Evolutionary conservation across 2,888 invertebrate genomes (phyloP).

Genomic region (Chaitophorus viminalis): DNA sequence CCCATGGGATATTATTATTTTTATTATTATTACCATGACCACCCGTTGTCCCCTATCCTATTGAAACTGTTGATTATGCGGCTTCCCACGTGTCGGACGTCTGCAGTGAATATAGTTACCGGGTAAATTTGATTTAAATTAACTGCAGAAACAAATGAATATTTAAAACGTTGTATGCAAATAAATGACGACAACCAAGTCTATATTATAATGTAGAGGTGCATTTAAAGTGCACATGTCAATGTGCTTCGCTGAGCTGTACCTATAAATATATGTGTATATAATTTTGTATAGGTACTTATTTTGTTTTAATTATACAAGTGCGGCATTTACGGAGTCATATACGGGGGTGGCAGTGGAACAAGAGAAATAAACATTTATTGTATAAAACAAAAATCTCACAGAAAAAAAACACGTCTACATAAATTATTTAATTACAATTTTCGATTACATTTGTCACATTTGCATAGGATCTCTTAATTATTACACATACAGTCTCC

Average conservation of each 20-base stretch:
- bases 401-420: not conserved
- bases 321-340: not conserved
- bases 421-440: conserved; percentile 44
- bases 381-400: not conserved
- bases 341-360: not conserved
- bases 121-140: conserved; percentile 57
- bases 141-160: conserved; percentile 59
- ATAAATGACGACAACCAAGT: conserved; percentile 3
- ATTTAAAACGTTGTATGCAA: conserved; percentile 57
- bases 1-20: conserved; percentile 33
- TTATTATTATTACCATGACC: not conserved
- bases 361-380: not conserved
- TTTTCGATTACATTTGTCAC: conserved; percentile 41
- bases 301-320: conserved; percentile 39
- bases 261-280: conserved; percentile 7
- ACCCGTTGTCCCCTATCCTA: conserved; percentile 18
- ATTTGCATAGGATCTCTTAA: conserved; percentile 39
- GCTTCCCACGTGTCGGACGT: conserved; percentile 31
- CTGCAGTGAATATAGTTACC: conserved; percentile 1
- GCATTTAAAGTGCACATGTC: conserved; percentile 24
- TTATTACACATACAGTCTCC: not conserved
- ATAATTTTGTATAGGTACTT: not conserved
- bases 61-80: conserved; percentile 33
- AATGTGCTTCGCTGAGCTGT: not conserved
- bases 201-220: not conserved